Evolutionary conservation across 2,888 invertebrate genomes (phyloP).

Genomic region (Anaspis maculata): DNA sequence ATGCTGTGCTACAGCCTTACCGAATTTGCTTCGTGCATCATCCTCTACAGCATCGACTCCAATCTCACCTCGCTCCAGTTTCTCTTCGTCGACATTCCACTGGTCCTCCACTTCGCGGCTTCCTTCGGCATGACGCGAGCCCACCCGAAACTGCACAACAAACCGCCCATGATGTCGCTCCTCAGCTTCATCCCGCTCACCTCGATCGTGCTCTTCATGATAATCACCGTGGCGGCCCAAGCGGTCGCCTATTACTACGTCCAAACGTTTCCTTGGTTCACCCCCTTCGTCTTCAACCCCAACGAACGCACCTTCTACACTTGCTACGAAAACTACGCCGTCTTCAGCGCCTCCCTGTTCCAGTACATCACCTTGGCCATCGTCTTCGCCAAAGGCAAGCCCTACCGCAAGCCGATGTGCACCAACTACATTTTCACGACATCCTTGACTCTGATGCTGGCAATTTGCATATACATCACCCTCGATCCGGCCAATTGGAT

Average conservation of each 20-base stretch:
- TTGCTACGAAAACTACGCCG: slow-evolving; percentile 55
- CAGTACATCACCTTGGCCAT: slow-evolving; percentile 59
- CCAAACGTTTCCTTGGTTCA: slow-evolving; percentile 48
- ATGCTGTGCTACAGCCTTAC: slow-evolving; percentile 94
- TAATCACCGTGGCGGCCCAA: slow-evolving; percentile 45
- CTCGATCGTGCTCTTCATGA: slow-evolving; percentile 48
- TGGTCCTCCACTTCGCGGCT: slow-evolving; percentile 54
- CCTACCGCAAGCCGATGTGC: slow-evolving; percentile 54
- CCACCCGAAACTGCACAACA: slow-evolving; percentile 41
- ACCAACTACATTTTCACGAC: slow-evolving; percentile 49
- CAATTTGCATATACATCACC: slow-evolving; percentile 46
- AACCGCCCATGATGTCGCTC: slow-evolving; percentile 49
- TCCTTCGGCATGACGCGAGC: slow-evolving; percentile 57
- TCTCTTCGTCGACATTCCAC: slow-evolving; percentile 56
- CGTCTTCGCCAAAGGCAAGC: slow-evolving; percentile 57
- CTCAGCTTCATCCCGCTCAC: slow-evolving; percentile 45
- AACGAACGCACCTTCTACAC: slow-evolving; percentile 32
- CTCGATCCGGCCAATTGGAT: slow-evolving; percentile 45
- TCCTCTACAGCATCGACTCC: slow-evolving; percentile 65
- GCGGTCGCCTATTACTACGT: slow-evolving; percentile 43
- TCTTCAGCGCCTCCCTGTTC: slow-evolving; percentile 54
- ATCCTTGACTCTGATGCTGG: slow-evolving; percentile 44
- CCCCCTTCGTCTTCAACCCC: slow-evolving; percentile 41
- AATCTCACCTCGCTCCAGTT: slow-evolving; percentile 57
- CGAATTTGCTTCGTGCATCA: slow-evolving; percentile 83